These are phyloP conservation scores for Gymnodraco acuticeps DNA, from an alignment of 2,797 vertebrate genomes.

Conservation along the genomic window DNA sequence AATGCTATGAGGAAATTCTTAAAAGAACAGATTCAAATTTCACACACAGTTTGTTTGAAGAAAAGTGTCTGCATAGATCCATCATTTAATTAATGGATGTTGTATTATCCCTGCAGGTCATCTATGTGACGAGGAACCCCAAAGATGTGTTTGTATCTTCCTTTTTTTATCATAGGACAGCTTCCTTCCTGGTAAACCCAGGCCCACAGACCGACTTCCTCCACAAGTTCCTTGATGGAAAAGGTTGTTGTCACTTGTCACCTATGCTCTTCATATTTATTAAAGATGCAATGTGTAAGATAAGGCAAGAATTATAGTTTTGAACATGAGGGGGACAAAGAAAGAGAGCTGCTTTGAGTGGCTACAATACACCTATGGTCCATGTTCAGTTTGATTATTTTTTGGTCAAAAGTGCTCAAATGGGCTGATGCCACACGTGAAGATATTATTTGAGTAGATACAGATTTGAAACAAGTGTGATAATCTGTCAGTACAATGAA, in stretches of 20 bases:
- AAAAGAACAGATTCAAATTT: background rate
- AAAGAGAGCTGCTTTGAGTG: no score
- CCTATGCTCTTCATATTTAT: background rate
- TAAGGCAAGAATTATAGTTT: no score
- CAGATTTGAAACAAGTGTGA: no score
- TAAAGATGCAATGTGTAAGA: background rate
- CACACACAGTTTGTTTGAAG: no score
- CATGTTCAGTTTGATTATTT: no score
- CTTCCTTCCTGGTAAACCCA: slow-evolving; percentile 69
- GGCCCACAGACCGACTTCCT: slow-evolving; percentile 73
- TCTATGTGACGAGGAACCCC: slow-evolving; percentile 80
- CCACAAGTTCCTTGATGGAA: slow-evolving; percentile 76
- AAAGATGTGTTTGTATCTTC: slow-evolving; percentile 81
- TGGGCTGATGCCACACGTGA: no score
- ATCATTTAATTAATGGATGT: background rate
- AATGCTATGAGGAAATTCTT: no score
- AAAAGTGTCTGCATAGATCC: background rate
- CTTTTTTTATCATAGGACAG: slow-evolving; percentile 70
- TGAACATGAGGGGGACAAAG: no score
- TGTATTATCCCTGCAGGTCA: slow-evolving; percentile 66
- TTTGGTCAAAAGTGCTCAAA: no score
- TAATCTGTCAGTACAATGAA: no score
- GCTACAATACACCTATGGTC: no score
- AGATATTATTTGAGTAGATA: no score
- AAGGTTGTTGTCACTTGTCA: slow-evolving; percentile 45